Evolutionary conservation across 2,113 vertebrate genomes (phyloP).

Genomic region (Eublepharis macularius): DNA sequence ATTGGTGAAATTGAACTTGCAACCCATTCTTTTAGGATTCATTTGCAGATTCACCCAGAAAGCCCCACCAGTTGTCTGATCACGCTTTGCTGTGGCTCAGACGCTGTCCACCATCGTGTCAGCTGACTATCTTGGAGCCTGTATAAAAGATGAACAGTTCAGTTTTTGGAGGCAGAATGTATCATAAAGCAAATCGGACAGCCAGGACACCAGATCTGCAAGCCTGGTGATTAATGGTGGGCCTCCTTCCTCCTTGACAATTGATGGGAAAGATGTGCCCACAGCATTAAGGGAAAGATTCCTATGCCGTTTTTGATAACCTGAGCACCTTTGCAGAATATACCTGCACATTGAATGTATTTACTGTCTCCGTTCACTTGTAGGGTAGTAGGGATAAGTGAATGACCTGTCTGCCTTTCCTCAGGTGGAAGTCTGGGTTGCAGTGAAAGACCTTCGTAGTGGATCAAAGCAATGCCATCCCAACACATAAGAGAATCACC

Average conservation of each 20-base stretch:
- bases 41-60: background rate
- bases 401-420: background rate
- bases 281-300: background rate
- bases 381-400: background rate
- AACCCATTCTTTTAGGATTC: background rate
- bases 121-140: background rate
- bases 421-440: background rate
- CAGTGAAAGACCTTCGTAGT: background rate
- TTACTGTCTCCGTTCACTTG: background rate
- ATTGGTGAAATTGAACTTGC: background rate
- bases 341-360: background rate
- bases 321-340: background rate
- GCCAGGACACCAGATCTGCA: background rate
- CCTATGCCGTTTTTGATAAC: background rate
- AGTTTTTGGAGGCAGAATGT: background rate
- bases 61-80: background rate
- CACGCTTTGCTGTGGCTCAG: background rate
- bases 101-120: background rate
- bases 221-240: background rate
- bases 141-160: background rate
- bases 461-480: background rate
- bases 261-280: background rate
- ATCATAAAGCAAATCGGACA: background rate
- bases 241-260: background rate
- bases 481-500: background rate